phyloP scores from a whole-genome alignment of 2,888 invertebrate species.

The Troilus luridus region DNA sequence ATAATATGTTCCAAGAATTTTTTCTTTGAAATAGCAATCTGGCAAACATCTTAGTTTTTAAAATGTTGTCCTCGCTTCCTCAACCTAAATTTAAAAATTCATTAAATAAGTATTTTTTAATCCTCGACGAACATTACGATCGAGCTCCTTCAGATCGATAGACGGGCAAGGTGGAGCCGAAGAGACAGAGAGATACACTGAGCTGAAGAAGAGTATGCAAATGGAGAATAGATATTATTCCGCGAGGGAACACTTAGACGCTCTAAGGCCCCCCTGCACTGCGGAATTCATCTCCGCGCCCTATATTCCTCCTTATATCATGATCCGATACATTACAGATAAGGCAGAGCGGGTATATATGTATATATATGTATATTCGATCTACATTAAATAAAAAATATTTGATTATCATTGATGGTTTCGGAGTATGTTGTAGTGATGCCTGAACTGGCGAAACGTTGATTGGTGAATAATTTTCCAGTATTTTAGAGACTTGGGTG shows the following conservation, averaged over 20 bases:
- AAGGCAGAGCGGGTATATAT: background rate
- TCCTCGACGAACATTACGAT: background rate
- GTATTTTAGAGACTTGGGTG: too few relatives aligned
- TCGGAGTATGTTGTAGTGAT: background rate
- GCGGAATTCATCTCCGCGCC: background rate
- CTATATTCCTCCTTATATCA: background rate
- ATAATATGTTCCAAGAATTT: too few relatives aligned
- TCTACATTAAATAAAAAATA: too few relatives aligned
- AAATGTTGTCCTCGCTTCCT: too few relatives aligned
- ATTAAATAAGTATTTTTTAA: background rate
- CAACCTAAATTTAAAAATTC: too few relatives aligned
- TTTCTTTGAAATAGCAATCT: too few relatives aligned
- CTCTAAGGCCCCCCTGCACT: slow-evolving; percentile 19
- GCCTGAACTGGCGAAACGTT: too few relatives aligned
- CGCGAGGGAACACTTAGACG: background rate
- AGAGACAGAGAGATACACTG: background rate
- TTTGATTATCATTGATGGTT: too few relatives aligned
- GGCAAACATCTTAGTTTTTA: too few relatives aligned
- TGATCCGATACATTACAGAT: background rate
- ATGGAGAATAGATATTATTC: slow-evolving; percentile 5
- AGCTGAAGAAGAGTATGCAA: background rate
- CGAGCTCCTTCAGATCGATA: background rate
- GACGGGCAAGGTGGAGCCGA: background rate
- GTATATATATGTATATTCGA: background rate
- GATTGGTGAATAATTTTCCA: too few relatives aligned